Evolutionary conservation across 2,888 invertebrate genomes (phyloP).

Genomic region (Hypomecis punctinalis): DNA sequence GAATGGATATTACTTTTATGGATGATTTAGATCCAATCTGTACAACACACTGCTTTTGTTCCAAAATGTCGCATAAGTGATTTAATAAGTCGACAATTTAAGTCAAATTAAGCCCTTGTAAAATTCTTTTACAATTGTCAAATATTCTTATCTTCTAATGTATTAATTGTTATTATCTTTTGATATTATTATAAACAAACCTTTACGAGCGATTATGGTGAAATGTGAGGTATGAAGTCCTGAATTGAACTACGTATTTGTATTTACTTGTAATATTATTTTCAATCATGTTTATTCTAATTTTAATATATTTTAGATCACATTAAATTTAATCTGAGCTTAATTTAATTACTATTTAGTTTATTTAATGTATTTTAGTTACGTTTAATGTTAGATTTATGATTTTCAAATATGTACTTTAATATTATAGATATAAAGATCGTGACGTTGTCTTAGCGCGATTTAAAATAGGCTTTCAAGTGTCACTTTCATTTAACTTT

Average conservation of each 20-base stretch:
- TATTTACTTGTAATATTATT: slow-evolving; percentile 4
- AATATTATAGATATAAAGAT: not conserved
- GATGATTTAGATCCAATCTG: no score
- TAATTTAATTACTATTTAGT: slow-evolving; percentile 32
- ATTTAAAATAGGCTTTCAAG: not conserved
- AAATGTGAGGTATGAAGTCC: no score
- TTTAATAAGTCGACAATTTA: no score
- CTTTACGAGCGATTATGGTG: no score
- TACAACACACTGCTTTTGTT: no score
- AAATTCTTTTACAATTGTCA: no score
- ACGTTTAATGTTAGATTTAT: slow-evolving; percentile 24
- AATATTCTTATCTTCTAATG: no score
- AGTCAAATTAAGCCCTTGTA: no score
- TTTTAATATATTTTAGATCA: slow-evolving; percentile 28
- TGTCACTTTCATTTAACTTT: not conserved
- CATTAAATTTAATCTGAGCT: slow-evolving; percentile 36
- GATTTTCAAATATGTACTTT: slow-evolving; percentile 17
- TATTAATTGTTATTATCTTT: no score
- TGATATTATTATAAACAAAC: no score
- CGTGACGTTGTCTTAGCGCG: not conserved
- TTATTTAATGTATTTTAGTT: slow-evolving; percentile 31
- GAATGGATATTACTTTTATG: no score
- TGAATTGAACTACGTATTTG: not conserved
- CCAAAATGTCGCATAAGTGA: no score
- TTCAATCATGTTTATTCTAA: slow-evolving; percentile 18